phyloP scores from a whole-genome alignment of 2,113 vertebrate species.

The Tyto alba region DNA sequence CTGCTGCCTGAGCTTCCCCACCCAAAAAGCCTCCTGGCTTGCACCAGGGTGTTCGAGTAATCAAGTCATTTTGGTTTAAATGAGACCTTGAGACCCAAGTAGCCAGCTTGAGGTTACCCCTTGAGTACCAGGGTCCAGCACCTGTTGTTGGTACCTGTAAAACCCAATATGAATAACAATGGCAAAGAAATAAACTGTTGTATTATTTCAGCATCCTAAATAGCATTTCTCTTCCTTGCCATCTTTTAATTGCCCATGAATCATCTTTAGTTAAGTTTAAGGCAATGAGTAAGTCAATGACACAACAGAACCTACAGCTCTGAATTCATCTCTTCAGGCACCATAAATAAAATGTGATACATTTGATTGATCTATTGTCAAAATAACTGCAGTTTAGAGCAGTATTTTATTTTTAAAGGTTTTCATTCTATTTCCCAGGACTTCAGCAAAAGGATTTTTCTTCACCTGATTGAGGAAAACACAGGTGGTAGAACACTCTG shows the following conservation, averaged over 20 bases:
- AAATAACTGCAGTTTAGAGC: not conserved
- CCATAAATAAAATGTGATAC: not conserved
- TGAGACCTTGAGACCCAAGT: not conserved
- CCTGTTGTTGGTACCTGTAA: not conserved
- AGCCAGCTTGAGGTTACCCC: not conserved
- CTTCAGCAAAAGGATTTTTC: not conserved
- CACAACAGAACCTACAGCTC: not conserved
- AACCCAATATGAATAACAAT: not conserved
- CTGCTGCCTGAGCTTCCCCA: not conserved
- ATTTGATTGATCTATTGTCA: conserved; percentile 28
- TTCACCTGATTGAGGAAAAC: not conserved
- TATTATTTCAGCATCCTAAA: not conserved
- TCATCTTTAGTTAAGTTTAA: conserved; percentile 5
- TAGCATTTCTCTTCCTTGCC: not conserved
- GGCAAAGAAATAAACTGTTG: not conserved
- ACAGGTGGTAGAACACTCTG: not conserved
- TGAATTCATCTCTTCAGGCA: not conserved
- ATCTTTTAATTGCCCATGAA: not conserved
- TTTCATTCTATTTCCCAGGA: not conserved
- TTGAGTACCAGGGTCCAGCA: not conserved
- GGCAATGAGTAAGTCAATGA: conserved; percentile 30
- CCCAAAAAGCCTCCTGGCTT: not conserved
- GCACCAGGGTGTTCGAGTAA: not conserved
- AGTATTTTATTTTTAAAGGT: not conserved
- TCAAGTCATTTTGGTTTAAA: not conserved